Evolutionary conservation across 2,797 vertebrate genomes (phyloP), one percentile per base, ranked within the genome.

Genomic region (Amniataba percoides): DNA sequence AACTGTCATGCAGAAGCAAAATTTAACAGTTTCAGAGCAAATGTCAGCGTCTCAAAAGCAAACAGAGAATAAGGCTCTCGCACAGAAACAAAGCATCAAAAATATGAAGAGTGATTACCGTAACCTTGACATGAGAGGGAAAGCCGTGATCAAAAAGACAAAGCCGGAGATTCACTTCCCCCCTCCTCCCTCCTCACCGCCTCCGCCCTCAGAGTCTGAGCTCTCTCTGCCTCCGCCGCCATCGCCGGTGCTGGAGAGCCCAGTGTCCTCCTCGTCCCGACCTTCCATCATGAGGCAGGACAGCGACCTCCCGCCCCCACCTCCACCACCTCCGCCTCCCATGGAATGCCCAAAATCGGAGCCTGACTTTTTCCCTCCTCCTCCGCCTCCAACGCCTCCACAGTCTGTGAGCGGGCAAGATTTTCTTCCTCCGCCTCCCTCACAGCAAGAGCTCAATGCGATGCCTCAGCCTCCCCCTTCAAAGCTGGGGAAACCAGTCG

Each of bases 191-290:
- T 73, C 81, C 2, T 95, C 94, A 0, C 94, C 95, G 0, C 95
- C 95, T 57, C 95, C 95, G 1, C 89, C 90, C 5, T 95, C 95
- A 52, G 95, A 97, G 90, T 94, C 94, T 2, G 96, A 98, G 85
- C 90, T 97, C 71, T 96, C 96, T 58, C 94, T 97, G 46, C 97
- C 95, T 74, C 95, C 95, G 0, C 96, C 97, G 1, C 96, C 97
- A 2, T 95, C 96, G 4, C 94, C 96, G 1, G 90, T 96, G 77
- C 78, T 90, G 27, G 88, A 94, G 67, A 88, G 83, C 79, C 92
- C 92, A 0, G 81, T 53, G 3, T 85, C 87, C 45, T 73, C 86
- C 40, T 84, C 92, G 9, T 93, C 87, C 23, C 68, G 48, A 34
- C 89, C 90, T 34, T 75, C 92, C 18, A 86, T 91, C 71, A 91